Conservation (phyloP, 2,113 vertebrate species). For the Poeciliopsis occidentalis region DNA sequence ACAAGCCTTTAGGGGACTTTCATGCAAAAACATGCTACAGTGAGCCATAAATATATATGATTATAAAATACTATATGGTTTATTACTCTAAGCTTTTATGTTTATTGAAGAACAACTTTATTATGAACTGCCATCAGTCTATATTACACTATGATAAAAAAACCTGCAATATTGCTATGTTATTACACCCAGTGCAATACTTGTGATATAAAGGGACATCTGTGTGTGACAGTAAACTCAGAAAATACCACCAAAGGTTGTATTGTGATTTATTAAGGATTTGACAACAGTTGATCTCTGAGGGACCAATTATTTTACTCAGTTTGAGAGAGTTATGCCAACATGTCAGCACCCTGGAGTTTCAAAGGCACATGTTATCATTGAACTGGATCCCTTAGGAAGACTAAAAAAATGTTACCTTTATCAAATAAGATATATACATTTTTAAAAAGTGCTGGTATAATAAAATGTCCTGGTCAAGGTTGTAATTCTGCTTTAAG, state of each 20-base stretch:
- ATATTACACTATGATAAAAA: background rate
- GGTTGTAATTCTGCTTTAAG: no score
- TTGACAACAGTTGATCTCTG: slow-evolving; percentile 31
- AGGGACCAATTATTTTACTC: slow-evolving; percentile 51
- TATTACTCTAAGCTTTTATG: no score
- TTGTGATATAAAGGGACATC: background rate
- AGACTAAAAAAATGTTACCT: background rate
- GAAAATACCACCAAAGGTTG: background rate
- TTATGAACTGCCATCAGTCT: no score
- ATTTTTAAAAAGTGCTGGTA: background rate
- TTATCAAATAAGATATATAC: background rate
- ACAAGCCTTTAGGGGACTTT: background rate
- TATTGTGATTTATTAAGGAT: slow-evolving; percentile 40
- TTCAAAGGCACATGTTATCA: background rate
- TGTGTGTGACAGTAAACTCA: background rate
- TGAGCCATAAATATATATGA: background rate
- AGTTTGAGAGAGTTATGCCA: slow-evolving; percentile 12
- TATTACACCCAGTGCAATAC: background rate
- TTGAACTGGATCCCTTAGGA: background rate
- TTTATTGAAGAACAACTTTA: no score
- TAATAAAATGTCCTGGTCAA: background rate
- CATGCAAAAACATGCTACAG: background rate
- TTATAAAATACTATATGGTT: no score
- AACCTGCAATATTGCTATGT: background rate
- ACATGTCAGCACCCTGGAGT: slow-evolving; percentile 17